Evolutionary conservation across 2,797 vertebrate genomes (phyloP).

Genomic region (Phoeniculus purpureus): DNA sequence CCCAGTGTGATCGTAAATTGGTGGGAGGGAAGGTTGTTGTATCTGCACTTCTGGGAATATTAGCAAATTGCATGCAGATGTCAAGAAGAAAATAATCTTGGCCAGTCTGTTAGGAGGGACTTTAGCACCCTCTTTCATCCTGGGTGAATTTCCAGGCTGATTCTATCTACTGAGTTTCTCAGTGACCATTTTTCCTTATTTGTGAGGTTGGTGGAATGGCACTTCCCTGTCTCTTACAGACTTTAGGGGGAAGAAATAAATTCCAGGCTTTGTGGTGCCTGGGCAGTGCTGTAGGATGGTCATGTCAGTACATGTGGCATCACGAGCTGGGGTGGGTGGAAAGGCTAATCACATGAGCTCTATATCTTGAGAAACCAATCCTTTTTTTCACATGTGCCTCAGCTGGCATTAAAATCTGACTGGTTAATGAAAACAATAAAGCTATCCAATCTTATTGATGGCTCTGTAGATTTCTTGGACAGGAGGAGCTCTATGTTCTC

Average conservation of each 20-base stretch:
- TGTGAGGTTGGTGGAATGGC: background rate
- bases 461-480: slow-evolving; percentile 5
- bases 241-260: slow-evolving; percentile 1
- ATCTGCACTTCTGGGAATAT: slow-evolving; percentile 36
- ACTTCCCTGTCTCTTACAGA: background rate
- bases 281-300: background rate
- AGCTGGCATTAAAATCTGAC: slow-evolving; percentile 52
- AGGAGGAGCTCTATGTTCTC: background rate
- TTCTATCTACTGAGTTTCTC: background rate
- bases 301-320: background rate
- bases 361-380: slow-evolving; percentile 21
- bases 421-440: slow-evolving; percentile 52
- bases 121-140: background rate
- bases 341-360: slow-evolving; percentile 49
- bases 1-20: background rate
- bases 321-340: background rate
- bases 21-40: slow-evolving; percentile 18
- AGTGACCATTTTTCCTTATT: background rate
- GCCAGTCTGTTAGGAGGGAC: background rate
- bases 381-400: slow-evolving; percentile 8
- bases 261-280: background rate
- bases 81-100: background rate
- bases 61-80: slow-evolving; percentile 28
- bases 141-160: background rate
- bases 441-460: slow-evolving; percentile 42